phyloP scores from a whole-genome alignment of 1,140 invertebrate species.

The Campoletis sonorensis region DNA sequence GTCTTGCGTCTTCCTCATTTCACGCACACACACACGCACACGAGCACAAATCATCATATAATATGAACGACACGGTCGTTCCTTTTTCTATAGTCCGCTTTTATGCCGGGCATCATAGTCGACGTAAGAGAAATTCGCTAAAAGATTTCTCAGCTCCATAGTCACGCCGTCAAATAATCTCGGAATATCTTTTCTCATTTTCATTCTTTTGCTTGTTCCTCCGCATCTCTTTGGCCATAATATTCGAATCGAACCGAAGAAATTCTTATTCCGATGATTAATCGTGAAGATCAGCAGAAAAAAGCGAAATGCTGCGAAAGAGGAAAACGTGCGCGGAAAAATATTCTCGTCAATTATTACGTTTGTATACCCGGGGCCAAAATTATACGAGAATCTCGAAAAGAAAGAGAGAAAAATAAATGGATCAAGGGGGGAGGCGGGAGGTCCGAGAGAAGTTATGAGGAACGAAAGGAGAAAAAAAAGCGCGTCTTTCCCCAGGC shows the following conservation, averaged over 20 bases:
- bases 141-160: not conserved
- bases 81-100: not conserved
- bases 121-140: not conserved
- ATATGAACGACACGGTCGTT: slow-evolving; percentile 3
- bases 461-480: slow-evolving; percentile 37
- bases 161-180: not conserved
- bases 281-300: not conserved
- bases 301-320: not conserved
- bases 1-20: slow-evolving; percentile 23
- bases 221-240: not conserved
- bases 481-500: slow-evolving; percentile 57
- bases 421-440: not conserved
- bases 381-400: not conserved
- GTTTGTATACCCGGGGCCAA: slow-evolving; percentile 30
- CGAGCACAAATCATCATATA: not conserved
- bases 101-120: not conserved
- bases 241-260: slow-evolving; percentile 23
- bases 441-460: not conserved
- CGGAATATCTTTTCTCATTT: not conserved
- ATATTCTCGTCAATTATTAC: slow-evolving; percentile 19
- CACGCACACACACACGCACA: not conserved
- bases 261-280: slow-evolving; percentile 35
- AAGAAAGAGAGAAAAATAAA: slow-evolving; percentile 2
- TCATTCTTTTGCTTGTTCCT: not conserved
- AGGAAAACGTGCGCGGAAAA: not conserved